Base-by-base conservation (phyloP, 1,140 invertebrate species). In the Drosophila insularis region DNA sequence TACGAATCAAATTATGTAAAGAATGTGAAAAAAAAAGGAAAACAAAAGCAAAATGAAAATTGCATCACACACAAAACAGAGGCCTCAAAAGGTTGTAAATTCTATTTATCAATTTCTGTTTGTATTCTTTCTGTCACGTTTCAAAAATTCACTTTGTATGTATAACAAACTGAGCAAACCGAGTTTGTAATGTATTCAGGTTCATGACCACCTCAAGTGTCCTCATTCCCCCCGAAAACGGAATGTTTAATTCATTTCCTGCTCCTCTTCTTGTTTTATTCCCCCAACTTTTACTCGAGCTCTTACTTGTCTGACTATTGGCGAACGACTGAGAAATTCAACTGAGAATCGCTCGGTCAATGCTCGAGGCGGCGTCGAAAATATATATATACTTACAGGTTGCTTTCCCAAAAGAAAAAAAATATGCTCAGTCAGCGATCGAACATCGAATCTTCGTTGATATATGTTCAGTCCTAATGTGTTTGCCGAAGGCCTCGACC, bases 1-100 rank as follows among this genome's bases (percentile, higher is more conserved):
- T 75, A 65, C 35, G 39, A n/a, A n/a, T 46, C 56, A 70, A 87
- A 78, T 86, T 86, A 86, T 87, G 84, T 86, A 87, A 87, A 78
- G 68, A 67, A 70, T 80, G 61, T 63, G 32, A 43, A n/a, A 63
- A 61, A 56, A n/a, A 66, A 81, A 71, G 59, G 63, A 35, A 31
- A 68, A 63, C 71, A 71, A 64, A 71, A 68, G 39, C 7, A 53
- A 23, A 63, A 55, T 27, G 31, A 10, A 19, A 60, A 78, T 78
- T 78, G 76, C 76, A 86, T 86, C 82, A 72, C 63, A 63, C n/a
- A 39, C 6, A 32, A 2, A 8, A 35, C 32, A 5, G 32, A 10
- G 50, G 5, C 6, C 40, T 27, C 13, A 13, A n/a, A 37, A 37
- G 31, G 14, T 39, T 46, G 40, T 35, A 55, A 37, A 46, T 40